These are phyloP conservation scores for Orthosia gothica DNA, from an alignment of 2,888 invertebrate genomes.

Conservation along the genomic window DNA sequence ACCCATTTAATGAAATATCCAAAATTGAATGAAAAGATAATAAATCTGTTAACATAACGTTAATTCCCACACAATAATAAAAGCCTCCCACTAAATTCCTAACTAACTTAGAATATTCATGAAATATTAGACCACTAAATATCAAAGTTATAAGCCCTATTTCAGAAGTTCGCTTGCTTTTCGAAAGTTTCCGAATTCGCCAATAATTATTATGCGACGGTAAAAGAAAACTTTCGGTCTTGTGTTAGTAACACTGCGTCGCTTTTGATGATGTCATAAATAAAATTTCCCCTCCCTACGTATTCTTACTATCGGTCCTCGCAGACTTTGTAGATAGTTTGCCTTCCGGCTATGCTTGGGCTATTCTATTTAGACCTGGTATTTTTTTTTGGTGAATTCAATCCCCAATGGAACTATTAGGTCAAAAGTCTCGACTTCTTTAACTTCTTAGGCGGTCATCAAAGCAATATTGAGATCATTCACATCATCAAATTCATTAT, in stretches of 20 bases:
- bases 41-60: constrained; percentile 28
- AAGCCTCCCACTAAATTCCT: constrained; percentile 41
- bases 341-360: constrained; percentile 45
- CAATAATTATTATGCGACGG: constrained; percentile 62
- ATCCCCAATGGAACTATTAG: neutral
- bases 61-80: constrained; percentile 50
- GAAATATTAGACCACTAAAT: constrained; percentile 63
- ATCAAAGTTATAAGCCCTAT: constrained; percentile 64
- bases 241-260: constrained; percentile 74
- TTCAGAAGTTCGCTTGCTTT: constrained; percentile 45
- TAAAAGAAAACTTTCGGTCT: constrained; percentile 63
- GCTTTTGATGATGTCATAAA: constrained; percentile 82
- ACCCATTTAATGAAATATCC: neutral
- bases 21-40: constrained; percentile 11
- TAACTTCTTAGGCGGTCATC: too few species aligned
- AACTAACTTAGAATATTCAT: constrained; percentile 59
- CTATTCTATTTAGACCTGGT: constrained; percentile 12
- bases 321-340: constrained; percentile 30
- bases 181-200: constrained; percentile 58
- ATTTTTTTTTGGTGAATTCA: constrained; percentile 8
- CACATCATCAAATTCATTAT: too few species aligned
- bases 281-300: constrained; percentile 74
- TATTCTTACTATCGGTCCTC: constrained; percentile 62
- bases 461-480: too few species aligned
- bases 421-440: too few species aligned